These are phyloP conservation scores for Natrix natrix DNA, from an alignment of 2,797 vertebrate genomes.

Conservation along the genomic window DNA sequence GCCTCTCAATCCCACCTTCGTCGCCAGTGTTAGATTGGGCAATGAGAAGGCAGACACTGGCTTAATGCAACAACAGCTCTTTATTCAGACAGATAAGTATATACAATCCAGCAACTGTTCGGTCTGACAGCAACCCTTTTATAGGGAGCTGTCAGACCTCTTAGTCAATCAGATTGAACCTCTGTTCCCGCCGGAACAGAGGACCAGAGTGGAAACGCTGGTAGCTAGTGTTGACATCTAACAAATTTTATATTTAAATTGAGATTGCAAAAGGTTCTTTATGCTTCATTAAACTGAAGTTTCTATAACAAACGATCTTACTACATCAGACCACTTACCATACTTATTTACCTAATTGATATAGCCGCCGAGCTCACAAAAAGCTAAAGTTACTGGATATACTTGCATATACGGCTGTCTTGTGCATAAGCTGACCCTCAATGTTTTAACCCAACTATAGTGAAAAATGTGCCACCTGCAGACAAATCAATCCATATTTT, in stretches of 20 bases:
- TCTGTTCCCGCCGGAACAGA: too few relatives aligned
- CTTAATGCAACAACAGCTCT: too few relatives aligned
- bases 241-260: not conserved
- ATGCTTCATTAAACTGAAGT: not conserved
- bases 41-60: too few relatives aligned
- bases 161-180: too few relatives aligned
- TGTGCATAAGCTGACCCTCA: not conserved
- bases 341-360: not conserved
- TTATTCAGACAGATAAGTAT: too few relatives aligned
- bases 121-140: too few relatives aligned
- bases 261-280: not conserved
- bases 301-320: not conserved
- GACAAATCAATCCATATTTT: not conserved
- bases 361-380: not conserved
- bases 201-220: too few relatives aligned
- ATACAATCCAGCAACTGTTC: too few relatives aligned
- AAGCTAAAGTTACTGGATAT: not conserved
- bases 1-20: too few relatives aligned
- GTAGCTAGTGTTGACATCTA: too few relatives aligned
- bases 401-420: not conserved
- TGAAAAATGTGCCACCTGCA: not conserved
- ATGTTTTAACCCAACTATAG: not conserved
- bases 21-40: too few relatives aligned
- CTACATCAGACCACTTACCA: not conserved
- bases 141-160: too few relatives aligned